phyloP scores from a whole-genome alignment of 2,888 invertebrate genomes.

The Lamellibrachia satsuma region DNA sequence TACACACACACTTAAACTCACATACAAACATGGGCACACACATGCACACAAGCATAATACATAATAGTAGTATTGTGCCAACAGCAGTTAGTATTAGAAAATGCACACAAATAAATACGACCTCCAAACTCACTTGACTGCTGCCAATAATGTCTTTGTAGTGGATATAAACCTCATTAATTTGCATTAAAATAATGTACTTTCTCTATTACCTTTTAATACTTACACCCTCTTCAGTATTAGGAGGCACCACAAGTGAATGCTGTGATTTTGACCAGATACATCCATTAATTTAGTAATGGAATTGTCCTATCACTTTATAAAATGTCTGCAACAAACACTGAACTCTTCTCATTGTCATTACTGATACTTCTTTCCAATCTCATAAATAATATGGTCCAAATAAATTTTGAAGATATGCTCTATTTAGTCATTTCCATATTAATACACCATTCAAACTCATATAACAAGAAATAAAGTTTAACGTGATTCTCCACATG shows the following conservation, averaged over 20 bases:
- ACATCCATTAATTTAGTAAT: background rate
- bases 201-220: background rate
- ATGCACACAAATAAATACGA: background rate
- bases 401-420: background rate
- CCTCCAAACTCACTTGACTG: background rate
- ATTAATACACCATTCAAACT: background rate
- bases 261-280: background rate
- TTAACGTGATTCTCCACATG: background rate
- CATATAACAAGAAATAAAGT: background rate
- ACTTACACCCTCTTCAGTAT: background rate
- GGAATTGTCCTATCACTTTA: background rate
- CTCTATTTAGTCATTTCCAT: background rate
- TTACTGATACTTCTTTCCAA: background rate
- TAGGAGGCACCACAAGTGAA: background rate
- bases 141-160: background rate
- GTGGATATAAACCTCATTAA: background rate
- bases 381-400: background rate
- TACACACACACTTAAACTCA: too few relatives aligned
- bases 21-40: too few relatives aligned
- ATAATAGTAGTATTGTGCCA: background rate
- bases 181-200: background rate
- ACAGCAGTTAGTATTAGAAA: background rate
- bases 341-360: background rate
- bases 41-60: background rate
- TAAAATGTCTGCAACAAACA: background rate